Evolutionary conservation across 2,113 vertebrate species (phyloP).

Genomic region (Anas platyrhynchos): DNA sequence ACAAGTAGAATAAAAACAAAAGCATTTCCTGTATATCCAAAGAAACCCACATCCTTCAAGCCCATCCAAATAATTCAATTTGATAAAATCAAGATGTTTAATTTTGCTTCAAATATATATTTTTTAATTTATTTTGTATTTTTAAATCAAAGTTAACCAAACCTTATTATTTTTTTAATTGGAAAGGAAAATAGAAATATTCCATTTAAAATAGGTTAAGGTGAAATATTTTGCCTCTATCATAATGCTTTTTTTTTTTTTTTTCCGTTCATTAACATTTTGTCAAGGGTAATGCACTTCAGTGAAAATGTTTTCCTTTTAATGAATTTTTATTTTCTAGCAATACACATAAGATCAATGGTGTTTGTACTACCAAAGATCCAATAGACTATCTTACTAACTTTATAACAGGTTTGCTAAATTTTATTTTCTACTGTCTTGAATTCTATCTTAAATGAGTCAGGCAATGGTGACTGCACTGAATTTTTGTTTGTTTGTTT

Average conservation of each 20-base stretch:
- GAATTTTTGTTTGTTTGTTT: not conserved
- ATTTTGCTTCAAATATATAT: not conserved
- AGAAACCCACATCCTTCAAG: rapidly evolving
- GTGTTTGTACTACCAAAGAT: not conserved
- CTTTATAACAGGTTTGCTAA: not conserved
- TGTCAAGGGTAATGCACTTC: not conserved
- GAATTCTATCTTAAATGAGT: not conserved
- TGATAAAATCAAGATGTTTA: not conserved
- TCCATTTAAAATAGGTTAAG: not conserved
- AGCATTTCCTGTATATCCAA: not conserved
- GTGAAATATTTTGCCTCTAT: not conserved
- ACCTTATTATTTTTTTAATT: not conserved
- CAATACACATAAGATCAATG: not conserved
- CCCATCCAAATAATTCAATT: not conserved
- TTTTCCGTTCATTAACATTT: not conserved
- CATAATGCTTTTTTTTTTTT: not conserved
- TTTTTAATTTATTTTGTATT: not conserved
- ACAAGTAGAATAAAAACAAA: not conserved
- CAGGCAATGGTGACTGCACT: not conserved
- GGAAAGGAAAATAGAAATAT: not conserved
- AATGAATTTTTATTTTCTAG: not conserved
- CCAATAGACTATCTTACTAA: not conserved
- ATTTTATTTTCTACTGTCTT: not conserved
- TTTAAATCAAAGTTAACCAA: not conserved
- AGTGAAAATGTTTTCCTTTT: not conserved